Conservation (phyloP, 2,797 vertebrate species). For the Melanotaenia nigrans region DNA sequence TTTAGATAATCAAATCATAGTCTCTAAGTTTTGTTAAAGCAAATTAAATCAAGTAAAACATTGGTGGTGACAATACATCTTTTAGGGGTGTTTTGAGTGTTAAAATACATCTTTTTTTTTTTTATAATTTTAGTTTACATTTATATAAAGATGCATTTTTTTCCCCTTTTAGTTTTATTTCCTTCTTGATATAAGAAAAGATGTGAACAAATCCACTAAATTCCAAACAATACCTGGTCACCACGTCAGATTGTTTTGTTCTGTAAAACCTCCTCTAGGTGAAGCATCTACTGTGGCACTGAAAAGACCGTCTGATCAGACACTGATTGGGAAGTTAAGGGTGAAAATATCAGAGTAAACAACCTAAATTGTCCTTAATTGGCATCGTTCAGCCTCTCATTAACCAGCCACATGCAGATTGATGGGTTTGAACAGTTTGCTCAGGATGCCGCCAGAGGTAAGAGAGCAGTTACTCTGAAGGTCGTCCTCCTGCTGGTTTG, state of each 20-base stretch:
- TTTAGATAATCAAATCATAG: background rate
- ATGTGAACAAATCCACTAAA: background rate
- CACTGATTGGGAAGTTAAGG: constrained; percentile 8
- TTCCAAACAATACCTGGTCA: background rate
- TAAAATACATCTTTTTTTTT: background rate
- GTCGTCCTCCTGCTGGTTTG: constrained; percentile 8
- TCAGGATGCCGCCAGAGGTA: background rate
- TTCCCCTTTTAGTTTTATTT: background rate
- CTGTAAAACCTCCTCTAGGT: background rate
- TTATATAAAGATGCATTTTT: background rate
- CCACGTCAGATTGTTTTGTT: background rate
- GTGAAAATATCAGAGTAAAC: constrained; percentile 16
- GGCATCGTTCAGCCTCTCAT: constrained; percentile 16
- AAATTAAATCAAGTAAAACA: background rate
- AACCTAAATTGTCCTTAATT: constrained; percentile 14
- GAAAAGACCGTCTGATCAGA: background rate
- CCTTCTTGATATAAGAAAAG: no score
- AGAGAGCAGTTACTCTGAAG: constrained; percentile 10
- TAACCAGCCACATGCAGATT: background rate
- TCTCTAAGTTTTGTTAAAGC: background rate
- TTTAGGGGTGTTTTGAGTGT: background rate
- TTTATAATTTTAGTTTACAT: background rate
- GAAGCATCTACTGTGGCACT: background rate
- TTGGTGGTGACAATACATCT: background rate
- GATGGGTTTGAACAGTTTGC: constrained; percentile 5